These are phyloP conservation scores for Panulirus ornatus DNA, from an alignment of 1,140 invertebrate genomes.

Conservation along the genomic window DNA sequence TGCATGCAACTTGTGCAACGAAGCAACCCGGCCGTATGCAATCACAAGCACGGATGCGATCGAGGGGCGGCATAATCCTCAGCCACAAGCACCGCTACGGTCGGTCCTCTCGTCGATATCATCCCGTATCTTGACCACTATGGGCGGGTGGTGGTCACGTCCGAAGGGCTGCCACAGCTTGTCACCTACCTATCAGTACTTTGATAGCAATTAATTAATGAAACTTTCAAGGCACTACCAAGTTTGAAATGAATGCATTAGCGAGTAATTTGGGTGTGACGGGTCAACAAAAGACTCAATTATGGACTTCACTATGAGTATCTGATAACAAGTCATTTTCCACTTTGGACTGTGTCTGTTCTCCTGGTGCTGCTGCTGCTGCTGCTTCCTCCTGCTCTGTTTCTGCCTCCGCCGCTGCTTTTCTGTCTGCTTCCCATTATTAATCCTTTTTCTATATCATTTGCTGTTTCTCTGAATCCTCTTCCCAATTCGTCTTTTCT, in stretches of 20 bases:
- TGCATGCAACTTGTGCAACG: conserved; percentile 60
- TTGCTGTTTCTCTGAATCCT: background rate
- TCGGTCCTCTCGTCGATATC: conserved; percentile 15
- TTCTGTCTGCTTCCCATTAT: background rate
- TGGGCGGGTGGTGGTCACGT: conserved; percentile 36
- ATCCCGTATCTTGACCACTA: conserved; percentile 57
- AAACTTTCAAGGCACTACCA: conserved; percentile 66
- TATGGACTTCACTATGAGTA: conserved; percentile 66
- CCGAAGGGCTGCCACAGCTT: conserved; percentile 21
- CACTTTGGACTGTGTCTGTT: conserved; percentile 61
- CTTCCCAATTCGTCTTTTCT: too few species aligned
- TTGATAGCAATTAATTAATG: conserved; percentile 72
- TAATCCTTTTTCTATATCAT: background rate
- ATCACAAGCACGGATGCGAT: conserved; percentile 58
- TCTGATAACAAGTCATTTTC: conserved; percentile 70
- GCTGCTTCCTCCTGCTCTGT: background rate
- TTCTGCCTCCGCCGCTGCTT: background rate
- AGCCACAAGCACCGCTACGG: conserved; percentile 38
- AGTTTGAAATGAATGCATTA: conserved; percentile 72
- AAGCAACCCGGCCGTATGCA: conserved; percentile 55
- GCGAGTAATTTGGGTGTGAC: conserved; percentile 70
- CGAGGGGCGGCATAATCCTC: conserved; percentile 49
- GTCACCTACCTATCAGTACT: conserved; percentile 71
- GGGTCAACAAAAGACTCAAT: conserved; percentile 68
- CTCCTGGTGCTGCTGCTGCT: conserved; percentile 25